Evolutionary conservation across 2,797 vertebrate genomes (phyloP).

Genomic region (Sus cebifrons): DNA sequence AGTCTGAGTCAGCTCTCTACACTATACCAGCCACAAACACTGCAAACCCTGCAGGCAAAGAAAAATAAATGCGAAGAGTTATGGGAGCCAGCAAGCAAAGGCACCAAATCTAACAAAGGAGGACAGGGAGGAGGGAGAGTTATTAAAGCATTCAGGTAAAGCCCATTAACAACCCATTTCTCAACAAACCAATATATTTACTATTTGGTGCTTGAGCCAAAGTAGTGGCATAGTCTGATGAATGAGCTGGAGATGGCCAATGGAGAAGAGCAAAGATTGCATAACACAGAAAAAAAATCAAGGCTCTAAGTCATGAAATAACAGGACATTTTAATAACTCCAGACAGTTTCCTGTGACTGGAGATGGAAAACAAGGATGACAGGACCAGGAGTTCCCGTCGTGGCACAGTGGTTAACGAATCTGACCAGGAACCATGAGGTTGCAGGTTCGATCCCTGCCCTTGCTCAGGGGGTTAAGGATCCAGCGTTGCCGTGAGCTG

Average conservation of each 20-base stretch:
- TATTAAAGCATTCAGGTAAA: not conserved
- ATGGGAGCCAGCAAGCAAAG: not conserved
- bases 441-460: too few species aligned
- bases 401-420: too few species aligned
- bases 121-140: not conserved
- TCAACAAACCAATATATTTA: not conserved
- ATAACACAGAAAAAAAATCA: not conserved
- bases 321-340: not conserved
- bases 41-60: constrained; percentile 4
- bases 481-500: too few species aligned
- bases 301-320: constrained; percentile 20
- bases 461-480: too few species aligned
- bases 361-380: not conserved
- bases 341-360: not conserved
- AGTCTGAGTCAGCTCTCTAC: not conserved
- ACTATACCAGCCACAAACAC: not conserved
- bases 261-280: not conserved
- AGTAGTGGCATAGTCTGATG: not conserved
- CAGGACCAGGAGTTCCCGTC: too few species aligned
- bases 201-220: not conserved
- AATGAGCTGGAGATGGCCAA: not conserved
- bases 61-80: not conserved
- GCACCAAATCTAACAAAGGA: not conserved
- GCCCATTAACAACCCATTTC: not conserved
- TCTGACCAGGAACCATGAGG: too few species aligned